Evolutionary conservation across 2,797 vertebrate genomes (phyloP).

Genomic region (Chelmon rostratus): DNA sequence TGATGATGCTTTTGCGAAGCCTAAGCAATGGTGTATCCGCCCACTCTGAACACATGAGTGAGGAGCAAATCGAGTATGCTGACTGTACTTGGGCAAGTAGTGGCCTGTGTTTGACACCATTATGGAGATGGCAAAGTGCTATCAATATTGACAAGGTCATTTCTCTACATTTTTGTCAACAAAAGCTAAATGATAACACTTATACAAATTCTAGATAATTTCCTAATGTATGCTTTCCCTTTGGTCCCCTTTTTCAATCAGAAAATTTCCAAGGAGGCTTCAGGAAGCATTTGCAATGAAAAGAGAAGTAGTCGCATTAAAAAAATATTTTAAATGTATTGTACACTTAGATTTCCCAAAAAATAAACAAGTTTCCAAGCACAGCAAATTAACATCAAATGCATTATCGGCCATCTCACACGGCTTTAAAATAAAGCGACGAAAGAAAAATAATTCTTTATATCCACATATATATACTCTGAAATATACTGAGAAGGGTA

Average conservation of each 20-base stretch:
- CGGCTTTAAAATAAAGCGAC: slow-evolving; percentile 23
- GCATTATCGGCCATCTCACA: background rate
- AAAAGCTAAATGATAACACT: slow-evolving; percentile 13
- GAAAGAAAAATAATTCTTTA: slow-evolving; percentile 3
- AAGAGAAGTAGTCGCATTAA: background rate
- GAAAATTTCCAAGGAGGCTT: slow-evolving; percentile 8
- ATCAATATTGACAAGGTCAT: slow-evolving; percentile 17
- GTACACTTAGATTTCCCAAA: slow-evolving; percentile 2
- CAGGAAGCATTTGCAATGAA: background rate
- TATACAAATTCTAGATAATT: background rate
- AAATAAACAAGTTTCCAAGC: slow-evolving; percentile 13
- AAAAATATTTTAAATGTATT: background rate
- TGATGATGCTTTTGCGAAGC: slow-evolving; percentile 37
- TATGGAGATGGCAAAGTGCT: slow-evolving; percentile 1
- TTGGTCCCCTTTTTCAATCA: slow-evolving; percentile 47
- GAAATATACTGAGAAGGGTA: slow-evolving; percentile 12
- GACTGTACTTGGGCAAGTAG: slow-evolving; percentile 16
- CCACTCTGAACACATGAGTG: background rate
- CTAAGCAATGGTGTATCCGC: background rate
- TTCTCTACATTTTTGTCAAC: slow-evolving; percentile 21
- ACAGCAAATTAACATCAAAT: slow-evolving; percentile 39
- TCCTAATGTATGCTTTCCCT: background rate
- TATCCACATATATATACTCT: slow-evolving; percentile 18
- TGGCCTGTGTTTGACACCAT: slow-evolving; percentile 19
- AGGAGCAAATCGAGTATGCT: slow-evolving; percentile 16